phyloP scores from a whole-genome alignment of 37 sponge, comb jelly and placozoan genomes.

The Haliclona indistincta region DNA sequence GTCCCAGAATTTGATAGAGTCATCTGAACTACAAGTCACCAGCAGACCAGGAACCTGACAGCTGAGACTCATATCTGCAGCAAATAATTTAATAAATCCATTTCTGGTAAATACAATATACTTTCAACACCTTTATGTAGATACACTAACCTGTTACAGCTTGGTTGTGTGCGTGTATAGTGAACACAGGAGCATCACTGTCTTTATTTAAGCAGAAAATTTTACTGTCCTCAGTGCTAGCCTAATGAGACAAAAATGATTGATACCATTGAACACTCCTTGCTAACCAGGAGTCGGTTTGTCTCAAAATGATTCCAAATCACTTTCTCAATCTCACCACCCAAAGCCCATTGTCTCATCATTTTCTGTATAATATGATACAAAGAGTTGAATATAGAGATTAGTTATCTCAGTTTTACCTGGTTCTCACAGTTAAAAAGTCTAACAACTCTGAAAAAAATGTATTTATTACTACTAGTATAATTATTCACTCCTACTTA shows the following conservation, averaged over 20 bases:
- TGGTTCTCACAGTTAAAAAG: constrained; percentile 48
- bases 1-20: constrained; percentile 95
- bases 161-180: constrained; percentile 80
- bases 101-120: background rate
- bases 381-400: background rate
- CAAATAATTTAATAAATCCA: background rate
- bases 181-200: constrained; percentile 45
- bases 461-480: background rate
- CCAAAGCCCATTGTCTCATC: constrained; percentile 62
- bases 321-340: constrained; percentile 90
- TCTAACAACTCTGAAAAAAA: constrained; percentile 32
- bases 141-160: constrained; percentile 63
- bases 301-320: constrained; percentile 90
- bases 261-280: background rate
- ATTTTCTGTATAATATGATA: constrained; percentile 3
- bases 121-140: background rate
- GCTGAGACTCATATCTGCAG: constrained; percentile 75
- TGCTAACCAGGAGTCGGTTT: constrained; percentile 70
- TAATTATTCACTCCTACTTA: constrained; percentile 8
- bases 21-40: constrained; percentile 82
- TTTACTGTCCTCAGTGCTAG: constrained; percentile 54
- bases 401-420: background rate
- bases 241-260: constrained; percentile 26
- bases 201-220: constrained; percentile 65
- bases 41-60: constrained; percentile 88